Conservation (phyloP, 1,140 invertebrate genomes). For the Solenopsis fugax region DNA sequence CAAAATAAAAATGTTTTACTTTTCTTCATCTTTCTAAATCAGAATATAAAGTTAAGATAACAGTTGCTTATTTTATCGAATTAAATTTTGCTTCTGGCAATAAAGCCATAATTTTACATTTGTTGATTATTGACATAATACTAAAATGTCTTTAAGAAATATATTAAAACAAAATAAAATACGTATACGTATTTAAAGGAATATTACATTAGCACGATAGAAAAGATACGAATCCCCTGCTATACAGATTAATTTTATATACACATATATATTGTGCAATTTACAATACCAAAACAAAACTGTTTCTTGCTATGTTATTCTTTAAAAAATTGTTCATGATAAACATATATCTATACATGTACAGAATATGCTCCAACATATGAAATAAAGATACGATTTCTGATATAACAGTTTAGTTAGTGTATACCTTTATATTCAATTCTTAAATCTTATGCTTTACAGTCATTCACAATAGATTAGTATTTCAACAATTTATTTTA, state of each 20-base stretch:
- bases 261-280: constrained; percentile 2
- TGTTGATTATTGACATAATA: constrained; percentile 31
- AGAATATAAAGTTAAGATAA: constrained; percentile 15
- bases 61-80: constrained; percentile 12
- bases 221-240: background rate
- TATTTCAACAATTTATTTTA: background rate
- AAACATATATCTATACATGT: constrained; percentile 10
- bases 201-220: constrained; percentile 27
- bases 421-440: background rate
- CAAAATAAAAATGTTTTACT: background rate
- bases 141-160: constrained; percentile 36
- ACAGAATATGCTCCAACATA: constrained; percentile 13
- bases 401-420: constrained; percentile 6
- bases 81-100: constrained; percentile 24
- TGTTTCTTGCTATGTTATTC: constrained; percentile 24
- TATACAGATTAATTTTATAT: constrained; percentile 25
- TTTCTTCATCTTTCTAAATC: constrained; percentile 21
- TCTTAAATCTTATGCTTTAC: background rate
- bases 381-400: constrained; percentile 37
- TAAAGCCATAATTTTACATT: constrained; percentile 26
- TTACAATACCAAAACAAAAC: constrained; percentile 35
- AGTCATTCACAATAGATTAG: background rate
- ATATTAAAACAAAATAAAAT: background rate
- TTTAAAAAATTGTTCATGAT: constrained; percentile 30
- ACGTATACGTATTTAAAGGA: constrained; percentile 2